Percentiles rank a stretch among this genome's conserved stretches.
Conservation (phyloP, 1,140 invertebrate species). For the Cydia strobilella region DNA sequence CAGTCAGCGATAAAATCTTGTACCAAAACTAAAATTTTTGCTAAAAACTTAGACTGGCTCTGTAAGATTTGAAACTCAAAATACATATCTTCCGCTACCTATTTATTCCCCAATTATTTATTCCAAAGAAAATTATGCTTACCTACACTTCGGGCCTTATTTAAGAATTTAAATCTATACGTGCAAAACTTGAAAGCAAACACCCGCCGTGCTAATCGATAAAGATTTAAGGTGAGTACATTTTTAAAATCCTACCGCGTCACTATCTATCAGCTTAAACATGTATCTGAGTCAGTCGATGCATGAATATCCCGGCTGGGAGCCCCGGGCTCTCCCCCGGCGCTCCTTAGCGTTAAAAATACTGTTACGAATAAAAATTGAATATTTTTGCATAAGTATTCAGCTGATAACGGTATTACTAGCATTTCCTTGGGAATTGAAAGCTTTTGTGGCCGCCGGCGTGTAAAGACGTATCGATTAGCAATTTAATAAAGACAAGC, state of each 20-base stretch:
- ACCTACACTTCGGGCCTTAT: background rate
- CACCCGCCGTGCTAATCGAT: conserved; percentile 14
- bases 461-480: conserved; percentile 67
- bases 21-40: too few relatives aligned
- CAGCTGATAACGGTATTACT: conserved; percentile 60
- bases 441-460: conserved; percentile 74
- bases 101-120: background rate
- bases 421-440: conserved; percentile 74
- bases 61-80: too few relatives aligned
- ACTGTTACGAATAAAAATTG: conserved; percentile 70
- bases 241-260: conserved; percentile 46
- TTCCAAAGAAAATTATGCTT: background rate
- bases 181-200: conserved; percentile 17
- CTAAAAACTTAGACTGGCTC: too few relatives aligned
- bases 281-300: conserved; percentile 50
- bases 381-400: conserved; percentile 75
- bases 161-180: background rate
- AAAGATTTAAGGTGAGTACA: conserved; percentile 30
- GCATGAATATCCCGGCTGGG: conserved; percentile 72
- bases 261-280: conserved; percentile 64
- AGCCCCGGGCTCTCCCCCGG: conserved; percentile 54
- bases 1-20: too few relatives aligned
- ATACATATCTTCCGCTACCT: background rate
- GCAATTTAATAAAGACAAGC: conserved; percentile 24
- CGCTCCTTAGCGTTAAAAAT: conserved; percentile 61